Percentiles rank a stretch among this genome's conserved stretches.
Evolutionary conservation across 2,797 vertebrate genomes (phyloP).

Genomic region (Rhinogobio ventralis): DNA sequence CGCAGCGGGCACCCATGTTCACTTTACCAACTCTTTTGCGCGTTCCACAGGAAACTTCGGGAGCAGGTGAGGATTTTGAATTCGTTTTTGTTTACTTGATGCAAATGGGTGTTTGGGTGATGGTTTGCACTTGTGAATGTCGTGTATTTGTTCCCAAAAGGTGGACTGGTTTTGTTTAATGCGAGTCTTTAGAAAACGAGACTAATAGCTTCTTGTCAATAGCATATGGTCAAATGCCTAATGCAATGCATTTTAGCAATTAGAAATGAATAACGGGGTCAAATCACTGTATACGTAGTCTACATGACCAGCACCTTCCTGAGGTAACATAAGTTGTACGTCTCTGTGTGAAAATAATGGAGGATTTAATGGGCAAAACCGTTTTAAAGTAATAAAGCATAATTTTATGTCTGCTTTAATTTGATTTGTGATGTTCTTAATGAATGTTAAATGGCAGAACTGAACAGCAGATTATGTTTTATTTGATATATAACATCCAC

Average conservation of each 20-base stretch:
- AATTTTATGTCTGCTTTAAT: neutral
- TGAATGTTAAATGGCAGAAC: neutral
- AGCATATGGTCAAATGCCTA: neutral
- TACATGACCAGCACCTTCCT: neutral
- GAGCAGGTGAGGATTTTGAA: conserved; percentile 47
- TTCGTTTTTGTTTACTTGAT: neutral
- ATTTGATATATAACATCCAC: neutral
- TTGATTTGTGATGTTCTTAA: neutral
- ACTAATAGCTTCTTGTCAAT: neutral
- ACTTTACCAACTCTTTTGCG: neutral
- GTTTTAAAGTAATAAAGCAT: neutral
- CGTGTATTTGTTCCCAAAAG: neutral
- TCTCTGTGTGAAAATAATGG: neutral
- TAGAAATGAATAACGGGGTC: neutral
- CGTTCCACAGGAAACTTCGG: conserved; percentile 10
- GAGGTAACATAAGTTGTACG: neutral
- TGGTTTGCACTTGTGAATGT: neutral
- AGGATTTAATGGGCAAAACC: neutral
- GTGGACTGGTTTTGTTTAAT: neutral
- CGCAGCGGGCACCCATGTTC: too few species aligned
- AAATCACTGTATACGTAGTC: neutral
- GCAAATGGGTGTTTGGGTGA: neutral
- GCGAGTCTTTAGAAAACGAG: neutral
- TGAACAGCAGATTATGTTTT: neutral
- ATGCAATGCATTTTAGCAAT: neutral